Conservation (phyloP, 2,113 vertebrate species). For the Phalacrocorax brasilianus region DNA sequence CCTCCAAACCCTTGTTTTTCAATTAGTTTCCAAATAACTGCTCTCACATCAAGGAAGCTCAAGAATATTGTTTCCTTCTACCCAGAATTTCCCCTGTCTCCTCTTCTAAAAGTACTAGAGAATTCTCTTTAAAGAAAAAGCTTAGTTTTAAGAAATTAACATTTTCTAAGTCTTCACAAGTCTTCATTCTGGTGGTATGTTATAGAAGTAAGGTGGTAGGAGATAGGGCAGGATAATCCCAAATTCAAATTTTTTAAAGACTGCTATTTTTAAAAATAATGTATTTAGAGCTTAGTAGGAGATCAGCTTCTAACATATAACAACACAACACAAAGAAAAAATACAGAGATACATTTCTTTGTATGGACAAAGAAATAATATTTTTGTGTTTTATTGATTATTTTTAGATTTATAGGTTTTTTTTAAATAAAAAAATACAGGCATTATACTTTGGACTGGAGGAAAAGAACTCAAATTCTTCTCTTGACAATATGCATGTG, state of each 20-base stretch:
- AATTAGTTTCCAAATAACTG: not conserved
- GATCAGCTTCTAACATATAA: not conserved
- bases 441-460: not conserved
- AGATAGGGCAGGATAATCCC: not conserved
- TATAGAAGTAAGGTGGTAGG: not conserved
- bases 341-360: no score
- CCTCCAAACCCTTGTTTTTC: not conserved
- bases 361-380: not conserved
- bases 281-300: not conserved
- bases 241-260: not conserved
- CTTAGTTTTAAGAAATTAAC: not conserved
- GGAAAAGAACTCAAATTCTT: not conserved
- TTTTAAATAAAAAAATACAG: not conserved
- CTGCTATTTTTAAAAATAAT: not conserved
- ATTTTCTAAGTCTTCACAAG: not conserved
- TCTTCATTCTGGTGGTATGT: not conserved
- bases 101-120: not conserved
- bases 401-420: not conserved
- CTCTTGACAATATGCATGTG: not conserved
- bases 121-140: not conserved
- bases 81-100: not conserved
- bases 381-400: not conserved
- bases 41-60: not conserved
- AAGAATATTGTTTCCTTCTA: not conserved
- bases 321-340: no score